phyloP scores from a whole-genome alignment of 2,888 invertebrate species.

The Platycheirus albimanus region DNA sequence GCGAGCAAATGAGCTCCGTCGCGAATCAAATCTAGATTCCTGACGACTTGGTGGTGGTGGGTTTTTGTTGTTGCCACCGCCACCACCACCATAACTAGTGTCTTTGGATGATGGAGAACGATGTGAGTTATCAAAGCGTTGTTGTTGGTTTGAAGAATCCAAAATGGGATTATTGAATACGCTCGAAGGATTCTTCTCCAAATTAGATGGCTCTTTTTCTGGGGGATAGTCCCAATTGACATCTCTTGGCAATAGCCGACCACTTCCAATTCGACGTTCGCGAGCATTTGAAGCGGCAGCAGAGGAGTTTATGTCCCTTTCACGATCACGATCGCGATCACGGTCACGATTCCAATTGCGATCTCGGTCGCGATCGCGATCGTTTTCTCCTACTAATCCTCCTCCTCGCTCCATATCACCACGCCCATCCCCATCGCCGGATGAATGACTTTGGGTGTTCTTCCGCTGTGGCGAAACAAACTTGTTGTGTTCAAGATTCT shows the following conservation, averaged over 20 bases:
- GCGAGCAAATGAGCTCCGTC: slow-evolving; percentile 68
- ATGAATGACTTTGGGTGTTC: slow-evolving; percentile 22
- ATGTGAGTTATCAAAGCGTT: slow-evolving; percentile 47
- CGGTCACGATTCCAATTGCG: slow-evolving; percentile 75
- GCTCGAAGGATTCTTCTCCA: slow-evolving; percentile 7
- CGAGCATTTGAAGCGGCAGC: slow-evolving; percentile 73
- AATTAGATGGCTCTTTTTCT: slow-evolving; percentile 73
- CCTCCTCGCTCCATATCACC: too few relatives aligned
- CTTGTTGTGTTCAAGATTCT: slow-evolving; percentile 84
- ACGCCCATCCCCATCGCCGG: slow-evolving; percentile 32
- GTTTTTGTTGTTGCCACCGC: slow-evolving; percentile 43
- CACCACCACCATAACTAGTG: neutral
- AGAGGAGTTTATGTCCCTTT: slow-evolving; percentile 73
- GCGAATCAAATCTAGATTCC: slow-evolving; percentile 61
- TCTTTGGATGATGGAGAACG: slow-evolving; percentile 64
- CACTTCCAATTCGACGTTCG: slow-evolving; percentile 91
- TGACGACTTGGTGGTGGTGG: slow-evolving; percentile 50
- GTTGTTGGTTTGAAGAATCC: slow-evolving; percentile 34
- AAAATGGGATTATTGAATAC: slow-evolving; percentile 12
- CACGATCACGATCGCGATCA: slow-evolving; percentile 33
- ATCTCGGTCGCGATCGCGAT: slow-evolving; percentile 77
- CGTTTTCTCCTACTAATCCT: too few relatives aligned
- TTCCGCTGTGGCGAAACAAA: slow-evolving; percentile 60
- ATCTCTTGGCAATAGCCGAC: slow-evolving; percentile 87
- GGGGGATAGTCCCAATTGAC: slow-evolving; percentile 83